Percentiles rank a stretch among this genome's conserved stretches.
phyloP scores from a whole-genome alignment of 2,113 vertebrate genomes.

The Marmota monax region DNA sequence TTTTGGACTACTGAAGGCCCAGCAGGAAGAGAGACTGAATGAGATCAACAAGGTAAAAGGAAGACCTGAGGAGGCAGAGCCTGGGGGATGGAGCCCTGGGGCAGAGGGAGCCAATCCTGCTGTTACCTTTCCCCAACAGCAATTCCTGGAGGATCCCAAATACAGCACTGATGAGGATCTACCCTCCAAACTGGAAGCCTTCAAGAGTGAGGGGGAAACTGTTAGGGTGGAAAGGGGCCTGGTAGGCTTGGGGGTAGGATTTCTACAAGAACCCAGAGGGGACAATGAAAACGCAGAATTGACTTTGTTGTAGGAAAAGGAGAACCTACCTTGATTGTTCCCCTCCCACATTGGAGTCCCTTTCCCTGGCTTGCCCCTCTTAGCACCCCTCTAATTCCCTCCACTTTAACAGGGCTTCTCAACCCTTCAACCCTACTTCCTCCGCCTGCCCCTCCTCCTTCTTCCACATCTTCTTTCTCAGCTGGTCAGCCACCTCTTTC shows the following conservation, averaged over 20 bases:
- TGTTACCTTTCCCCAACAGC: constrained; percentile 77
- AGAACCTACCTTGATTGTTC: neutral
- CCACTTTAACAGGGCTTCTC: neutral
- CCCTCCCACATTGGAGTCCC: neutral
- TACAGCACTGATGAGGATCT: constrained; percentile 90
- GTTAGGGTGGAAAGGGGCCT: neutral
- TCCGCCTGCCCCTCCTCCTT: neutral
- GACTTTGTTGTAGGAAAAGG: neutral
- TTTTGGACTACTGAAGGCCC: constrained; percentile 88
- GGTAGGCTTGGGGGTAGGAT: neutral
- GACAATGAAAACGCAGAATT: neutral
- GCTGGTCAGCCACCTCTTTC: neutral
- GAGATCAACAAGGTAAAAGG: constrained; percentile 83
- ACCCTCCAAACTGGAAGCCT: constrained; percentile 87
- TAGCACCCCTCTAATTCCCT: neutral
- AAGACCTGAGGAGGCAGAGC: neutral
- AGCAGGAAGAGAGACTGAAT: constrained; percentile 89
- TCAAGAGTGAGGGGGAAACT: constrained; percentile 87
- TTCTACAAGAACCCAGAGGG: neutral
- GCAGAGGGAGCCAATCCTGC: neutral
- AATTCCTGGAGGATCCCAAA: constrained; percentile 89
- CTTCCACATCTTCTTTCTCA: neutral
- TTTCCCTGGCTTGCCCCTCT: neutral
- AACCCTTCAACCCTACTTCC: neutral
- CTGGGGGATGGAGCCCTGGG: neutral